phyloP scores from a whole-genome alignment of 2,797 vertebrate genomes.

The Denticeps clupeoides region DNA sequence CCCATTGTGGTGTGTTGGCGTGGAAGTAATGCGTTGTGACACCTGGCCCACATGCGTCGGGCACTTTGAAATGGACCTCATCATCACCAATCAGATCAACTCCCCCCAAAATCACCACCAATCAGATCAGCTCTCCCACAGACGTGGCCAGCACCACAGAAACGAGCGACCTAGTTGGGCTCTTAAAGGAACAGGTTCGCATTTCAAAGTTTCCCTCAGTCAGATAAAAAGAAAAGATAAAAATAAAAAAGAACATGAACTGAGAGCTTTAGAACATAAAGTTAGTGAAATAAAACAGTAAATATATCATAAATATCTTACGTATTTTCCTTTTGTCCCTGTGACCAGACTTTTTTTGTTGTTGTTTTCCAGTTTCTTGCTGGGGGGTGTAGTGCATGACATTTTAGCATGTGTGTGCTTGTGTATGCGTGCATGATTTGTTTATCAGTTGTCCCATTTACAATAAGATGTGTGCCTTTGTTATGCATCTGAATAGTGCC shows the following conservation, averaged over 20 bases:
- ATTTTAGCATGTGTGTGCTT: conserved; percentile 9
- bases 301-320: no score
- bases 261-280: no score
- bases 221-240: background rate
- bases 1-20: conserved; percentile 30
- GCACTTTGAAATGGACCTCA: conserved; percentile 33
- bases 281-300: no score
- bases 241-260: background rate
- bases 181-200: conserved; percentile 29
- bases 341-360: no score
- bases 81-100: conserved; percentile 30
- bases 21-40: conserved; percentile 37
- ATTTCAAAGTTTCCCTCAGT: background rate
- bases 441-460: no score
- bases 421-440: conserved; percentile 12
- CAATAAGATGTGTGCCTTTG: conserved; percentile 4
- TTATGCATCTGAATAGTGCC: no score
- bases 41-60: conserved; percentile 29
- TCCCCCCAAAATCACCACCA: conserved; percentile 27
- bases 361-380: no score
- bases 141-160: conserved; percentile 26
- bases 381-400: no score
- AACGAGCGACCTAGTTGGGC: conserved; percentile 31
- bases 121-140: conserved; percentile 30
- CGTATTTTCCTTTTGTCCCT: no score